Percentiles rank a stretch among this genome's conserved stretches.
These are phyloP conservation scores for Lichenostomus cassidix DNA, from an alignment of 2,113 vertebrate species.

Conservation along the genomic window DNA sequence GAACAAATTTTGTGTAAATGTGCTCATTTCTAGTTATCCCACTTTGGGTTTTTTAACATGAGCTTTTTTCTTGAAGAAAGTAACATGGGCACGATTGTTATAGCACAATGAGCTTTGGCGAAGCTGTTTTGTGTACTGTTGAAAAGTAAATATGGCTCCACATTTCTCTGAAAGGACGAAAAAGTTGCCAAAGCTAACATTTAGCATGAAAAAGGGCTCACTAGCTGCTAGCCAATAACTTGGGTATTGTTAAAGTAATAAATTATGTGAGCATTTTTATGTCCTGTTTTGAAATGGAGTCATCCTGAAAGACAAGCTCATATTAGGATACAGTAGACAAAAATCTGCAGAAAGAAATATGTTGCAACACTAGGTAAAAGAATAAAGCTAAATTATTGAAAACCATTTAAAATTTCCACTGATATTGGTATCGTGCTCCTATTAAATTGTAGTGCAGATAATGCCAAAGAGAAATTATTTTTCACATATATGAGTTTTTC, in stretches of 20 bases:
- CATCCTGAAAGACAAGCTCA: not conserved
- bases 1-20: not conserved
- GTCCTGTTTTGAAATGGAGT: slow-evolving; percentile 26
- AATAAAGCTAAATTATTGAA: not conserved
- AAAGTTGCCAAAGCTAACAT: not conserved
- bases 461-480: not conserved
- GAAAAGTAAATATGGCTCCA: not conserved
- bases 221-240: not conserved
- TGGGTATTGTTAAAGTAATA: slow-evolving; percentile 14
- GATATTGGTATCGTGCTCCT: not conserved
- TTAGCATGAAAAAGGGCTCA: not conserved
- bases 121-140: not conserved
- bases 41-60: not conserved
- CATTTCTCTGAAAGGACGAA: not conserved
- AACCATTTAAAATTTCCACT: not conserved
- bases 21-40: not conserved
- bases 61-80: not conserved
- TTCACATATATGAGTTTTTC: not conserved
- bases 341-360: not conserved
- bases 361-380: not conserved
- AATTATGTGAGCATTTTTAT: slow-evolving; percentile 38
- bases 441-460: not conserved
- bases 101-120: not conserved
- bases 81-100: not conserved
- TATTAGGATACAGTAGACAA: not conserved